phyloP scores from a whole-genome alignment of 2,888 invertebrate genomes.

The Harpalus rubripes region DNA sequence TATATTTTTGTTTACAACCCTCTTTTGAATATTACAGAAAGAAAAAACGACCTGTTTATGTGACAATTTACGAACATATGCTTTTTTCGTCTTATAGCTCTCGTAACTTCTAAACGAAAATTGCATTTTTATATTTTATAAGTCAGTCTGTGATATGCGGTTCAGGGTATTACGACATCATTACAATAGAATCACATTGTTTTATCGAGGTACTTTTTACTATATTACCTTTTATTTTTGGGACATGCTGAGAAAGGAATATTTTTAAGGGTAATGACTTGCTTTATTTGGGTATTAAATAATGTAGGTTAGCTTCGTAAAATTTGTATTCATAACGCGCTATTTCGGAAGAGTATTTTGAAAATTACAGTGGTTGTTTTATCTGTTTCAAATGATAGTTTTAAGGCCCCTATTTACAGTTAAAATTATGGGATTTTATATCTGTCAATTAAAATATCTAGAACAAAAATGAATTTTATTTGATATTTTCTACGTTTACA shows the following conservation, averaged over 20 bases:
- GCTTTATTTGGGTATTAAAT: background rate
- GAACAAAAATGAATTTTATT: too few relatives aligned
- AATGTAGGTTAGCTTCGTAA: too few relatives aligned
- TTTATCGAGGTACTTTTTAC: conserved; percentile 44
- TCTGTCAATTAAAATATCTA: too few relatives aligned
- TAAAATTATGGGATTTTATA: too few relatives aligned
- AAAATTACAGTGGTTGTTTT: too few relatives aligned
- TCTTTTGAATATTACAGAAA: conserved; percentile 18
- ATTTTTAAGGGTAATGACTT: background rate
- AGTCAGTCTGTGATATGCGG: conserved; percentile 34
- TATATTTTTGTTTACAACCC: background rate
- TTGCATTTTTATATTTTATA: conserved; percentile 58
- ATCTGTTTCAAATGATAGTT: too few relatives aligned
- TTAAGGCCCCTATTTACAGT: too few relatives aligned
- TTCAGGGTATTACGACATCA: conserved; percentile 27
- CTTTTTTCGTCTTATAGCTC: conserved; percentile 39
- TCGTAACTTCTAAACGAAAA: conserved; percentile 45
- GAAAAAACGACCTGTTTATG: conserved; percentile 49
- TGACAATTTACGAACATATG: conserved; percentile 53
- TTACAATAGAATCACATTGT: conserved; percentile 53
- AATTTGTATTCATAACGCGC: too few relatives aligned
- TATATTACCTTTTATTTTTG: conserved; percentile 2
- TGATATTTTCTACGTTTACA: too few relatives aligned
- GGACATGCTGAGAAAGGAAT: background rate
- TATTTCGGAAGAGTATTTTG: too few relatives aligned